Base-by-base conservation (phyloP, 2,888 invertebrate genomes). In the Volucella bombylans region DNA sequence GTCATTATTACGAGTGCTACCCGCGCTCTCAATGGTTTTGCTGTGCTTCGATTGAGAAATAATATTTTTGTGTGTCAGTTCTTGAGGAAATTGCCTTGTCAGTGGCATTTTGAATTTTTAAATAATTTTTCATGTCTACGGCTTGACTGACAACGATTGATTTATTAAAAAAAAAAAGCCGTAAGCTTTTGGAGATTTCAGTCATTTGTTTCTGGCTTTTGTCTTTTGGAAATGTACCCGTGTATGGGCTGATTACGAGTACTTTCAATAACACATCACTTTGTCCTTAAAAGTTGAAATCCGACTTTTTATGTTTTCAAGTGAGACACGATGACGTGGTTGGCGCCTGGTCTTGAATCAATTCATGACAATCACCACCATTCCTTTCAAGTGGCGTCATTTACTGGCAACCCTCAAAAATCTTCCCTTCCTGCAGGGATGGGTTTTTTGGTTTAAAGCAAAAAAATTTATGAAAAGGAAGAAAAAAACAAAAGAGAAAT, bases 91-190 rank as follows among this genome's bases (percentile, higher is more conserved):
- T 50, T 57, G 57, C 50, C 47, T 68, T 50, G 74, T 43, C 59
- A 67, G 65, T 76, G 59, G 15, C 10, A 76, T 43, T 67, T 67
- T 45, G 43, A 69, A 57, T 49, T 47, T 47, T 38, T 18, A 47
- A 57, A 38, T 45, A 12, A 15, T 68, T 31, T 38, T 12, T 43
- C 31, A 2, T 2, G n/a, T 23, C 8, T 8, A 39, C 9, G 14
- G 8, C 23, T 6, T 8, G 12, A 43, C 47, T 14, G 31, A 38
- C 47, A 47, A 62, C 31, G 31, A 45, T 61, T 61, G 4, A 43
- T 31, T 49, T 14, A 11, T 47, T 49, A 38, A 38, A 14, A 62
- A 62, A 62, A n/a, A 23, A 39, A 62, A 49, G 45, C 47, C 14
- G 47, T 47, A 14, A 62, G 45, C 47, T 23, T 23, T 43, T 8